Conservation (phyloP, 2,797 vertebrate genomes). For the Crax fasciolata region DNA sequence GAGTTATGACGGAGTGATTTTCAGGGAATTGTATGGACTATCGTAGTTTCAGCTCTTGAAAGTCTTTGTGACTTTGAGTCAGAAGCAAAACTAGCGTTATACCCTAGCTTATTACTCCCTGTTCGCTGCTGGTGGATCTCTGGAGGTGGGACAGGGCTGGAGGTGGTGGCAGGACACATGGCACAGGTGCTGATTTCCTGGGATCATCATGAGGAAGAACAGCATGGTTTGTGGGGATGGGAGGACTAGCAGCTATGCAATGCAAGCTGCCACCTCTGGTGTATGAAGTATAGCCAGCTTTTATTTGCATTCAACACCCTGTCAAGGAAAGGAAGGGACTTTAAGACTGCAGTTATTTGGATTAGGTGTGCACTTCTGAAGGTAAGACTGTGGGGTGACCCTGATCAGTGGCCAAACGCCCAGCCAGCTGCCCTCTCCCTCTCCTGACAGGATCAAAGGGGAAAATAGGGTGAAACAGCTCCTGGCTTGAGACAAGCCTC, state of each 20-base stretch:
- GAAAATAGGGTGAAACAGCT: neutral
- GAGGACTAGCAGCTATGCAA: too few relatives aligned
- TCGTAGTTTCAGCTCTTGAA: neutral
- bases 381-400: neutral
- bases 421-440: accelerated
- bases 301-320: neutral
- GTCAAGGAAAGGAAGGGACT: neutral
- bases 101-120: neutral
- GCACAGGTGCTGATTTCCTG: neutral
- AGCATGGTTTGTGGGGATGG: neutral
- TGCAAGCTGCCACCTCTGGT: too few relatives aligned
- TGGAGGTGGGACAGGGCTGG: too few relatives aligned
- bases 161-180: neutral
- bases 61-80: neutral
- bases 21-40: neutral
- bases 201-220: neutral
- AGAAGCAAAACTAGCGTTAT: neutral
- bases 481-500: accelerated
- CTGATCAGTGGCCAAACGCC: accelerated
- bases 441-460: neutral
- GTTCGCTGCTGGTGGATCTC: neutral
- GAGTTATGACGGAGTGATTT: neutral
- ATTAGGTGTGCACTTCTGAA: accelerated
- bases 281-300: too few relatives aligned
- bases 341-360: neutral